Evolutionary conservation across 2,888 invertebrate species (phyloP), one percentile per base, ranked within the genome.

Genomic region (Mimachlamys varia): DNA sequence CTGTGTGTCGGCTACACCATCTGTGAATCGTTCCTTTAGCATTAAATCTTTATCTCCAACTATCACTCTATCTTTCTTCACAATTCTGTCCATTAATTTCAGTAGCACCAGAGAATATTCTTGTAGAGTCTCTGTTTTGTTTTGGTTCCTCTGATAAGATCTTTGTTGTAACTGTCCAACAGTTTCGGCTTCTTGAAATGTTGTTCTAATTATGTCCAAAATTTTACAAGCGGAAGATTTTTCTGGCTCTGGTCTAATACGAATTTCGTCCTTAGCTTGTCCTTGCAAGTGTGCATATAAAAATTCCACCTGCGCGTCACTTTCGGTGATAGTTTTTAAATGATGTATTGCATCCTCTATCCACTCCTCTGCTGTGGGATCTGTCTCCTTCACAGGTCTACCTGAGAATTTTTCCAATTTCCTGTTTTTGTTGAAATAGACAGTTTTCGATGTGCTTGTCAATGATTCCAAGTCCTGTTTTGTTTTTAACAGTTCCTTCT

Each of bases 211-310:
- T 22, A 88, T 88, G n/a, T 76, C 15, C 22, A 90, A 90, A n/a
- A 92, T 90, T 88, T 92, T 89, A n/a, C n/a, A n/a, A n/a, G n/a
- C n/a, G n/a, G n/a, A n/a, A 17, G 89, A 62, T 87, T 89, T 89
- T 53, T 92, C 89, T 22, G 13, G n/a, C 22, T 88, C 89, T 27
- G 90, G 76, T 38, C 55, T 44, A 1, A 89, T 4, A 5, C 89
- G 33, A 49, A 90, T 17, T 88, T 90, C 90, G 49, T 90, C 90
- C 33, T 90, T 87, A 44, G 88, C 89, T 27, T 90, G 89, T n/a
- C 91, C 90, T 7, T 88, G 49, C 27, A 90, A 38, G 50, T 91
- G 89, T 27, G 89, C 89, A 53, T 49, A 88, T 22, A 91, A 53
- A 76, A 89, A 91, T 17, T 89, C 89, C 33, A 89, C n/a, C 76